Conservation (phyloP, 2,113 vertebrate species). For the Aegotheles bennettii region DNA sequence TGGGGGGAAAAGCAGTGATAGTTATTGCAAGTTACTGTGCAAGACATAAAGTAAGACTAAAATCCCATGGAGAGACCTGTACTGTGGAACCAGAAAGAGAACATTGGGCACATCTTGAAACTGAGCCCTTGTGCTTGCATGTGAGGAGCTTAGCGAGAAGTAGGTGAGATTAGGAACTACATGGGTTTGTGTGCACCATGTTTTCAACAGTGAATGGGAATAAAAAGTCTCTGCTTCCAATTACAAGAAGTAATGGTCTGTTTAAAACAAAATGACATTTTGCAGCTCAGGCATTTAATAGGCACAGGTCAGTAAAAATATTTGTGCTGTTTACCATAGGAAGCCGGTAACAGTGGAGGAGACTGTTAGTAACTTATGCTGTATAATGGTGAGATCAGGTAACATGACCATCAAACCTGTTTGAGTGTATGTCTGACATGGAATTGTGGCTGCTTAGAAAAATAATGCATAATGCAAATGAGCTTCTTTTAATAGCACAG, state of each 20-base stretch:
- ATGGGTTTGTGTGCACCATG: rapidly evolving
- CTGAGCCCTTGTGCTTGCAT: neutral
- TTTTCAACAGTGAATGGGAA: neutral
- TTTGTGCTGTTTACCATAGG: conserved; percentile 75
- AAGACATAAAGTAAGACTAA: neutral
- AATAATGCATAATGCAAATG: neutral
- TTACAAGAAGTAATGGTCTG: neutral
- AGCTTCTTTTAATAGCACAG: conserved; percentile 25
- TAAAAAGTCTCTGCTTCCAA: neutral
- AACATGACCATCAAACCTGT: conserved; percentile 41
- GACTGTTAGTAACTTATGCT: conserved; percentile 70
- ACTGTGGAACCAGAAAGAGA: neutral
- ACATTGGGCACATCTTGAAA: neutral
- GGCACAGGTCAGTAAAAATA: conserved; percentile 61
- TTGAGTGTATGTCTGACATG: neutral
- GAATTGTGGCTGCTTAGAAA: conserved; percentile 58
- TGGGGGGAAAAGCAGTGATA: neutral
- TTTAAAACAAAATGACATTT: neutral
- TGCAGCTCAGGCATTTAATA: neutral
- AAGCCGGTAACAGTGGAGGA: conserved; percentile 65
- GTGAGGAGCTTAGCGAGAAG: neutral
- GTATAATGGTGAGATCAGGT: conserved; percentile 74
- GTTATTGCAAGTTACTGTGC: neutral
- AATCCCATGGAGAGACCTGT: neutral
- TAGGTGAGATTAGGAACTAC: neutral